These are phyloP conservation scores for Dermatophagoides farinae DNA, from an alignment of 1,140 invertebrate species.

Conservation along the genomic window DNA sequence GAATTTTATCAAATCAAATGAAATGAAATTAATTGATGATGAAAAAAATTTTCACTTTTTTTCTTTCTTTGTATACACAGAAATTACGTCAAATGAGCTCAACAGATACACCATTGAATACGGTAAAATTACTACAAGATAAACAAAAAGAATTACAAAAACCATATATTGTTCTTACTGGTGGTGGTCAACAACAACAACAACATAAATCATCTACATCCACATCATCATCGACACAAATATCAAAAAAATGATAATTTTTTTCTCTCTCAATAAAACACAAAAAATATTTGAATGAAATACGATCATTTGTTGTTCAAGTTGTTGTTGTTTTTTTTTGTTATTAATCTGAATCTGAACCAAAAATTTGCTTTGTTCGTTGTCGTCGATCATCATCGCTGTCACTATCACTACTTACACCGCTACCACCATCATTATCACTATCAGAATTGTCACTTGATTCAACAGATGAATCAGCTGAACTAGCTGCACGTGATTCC, in stretches of 20 bases:
- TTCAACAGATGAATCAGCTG: no score
- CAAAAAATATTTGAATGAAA: neutral
- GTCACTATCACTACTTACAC: conserved; percentile 14
- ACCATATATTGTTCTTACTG: conserved; percentile 80
- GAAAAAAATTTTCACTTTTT: conserved; percentile 5
- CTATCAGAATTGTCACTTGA: conserved; percentile 24
- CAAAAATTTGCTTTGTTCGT: neutral
- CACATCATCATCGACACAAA: conserved; percentile 9
- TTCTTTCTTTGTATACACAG: conserved; percentile 27
- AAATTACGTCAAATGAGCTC: conserved; percentile 97
- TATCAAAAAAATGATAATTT: conserved; percentile 3
- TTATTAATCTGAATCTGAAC: neutral
- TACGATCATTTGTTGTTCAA: neutral
- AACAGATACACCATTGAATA: conserved; percentile 87
- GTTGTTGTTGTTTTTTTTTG: no score
- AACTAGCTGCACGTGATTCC: no score
- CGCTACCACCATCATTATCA: conserved; percentile 28
- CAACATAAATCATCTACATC: neutral
- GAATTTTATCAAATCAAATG: neutral
- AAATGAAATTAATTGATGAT: neutral
- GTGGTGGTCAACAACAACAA: conserved; percentile 34
- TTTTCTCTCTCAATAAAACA: neutral
- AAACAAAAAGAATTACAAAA: conserved; percentile 92
- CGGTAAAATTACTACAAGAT: conserved; percentile 74
- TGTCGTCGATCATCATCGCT: neutral